Percentiles rank a stretch among this genome's conserved stretches.
Evolutionary conservation across 37 sponge, comb jelly and placozoan genomes (phyloP).

Genomic region (Trichoplax adhaerens): DNA sequence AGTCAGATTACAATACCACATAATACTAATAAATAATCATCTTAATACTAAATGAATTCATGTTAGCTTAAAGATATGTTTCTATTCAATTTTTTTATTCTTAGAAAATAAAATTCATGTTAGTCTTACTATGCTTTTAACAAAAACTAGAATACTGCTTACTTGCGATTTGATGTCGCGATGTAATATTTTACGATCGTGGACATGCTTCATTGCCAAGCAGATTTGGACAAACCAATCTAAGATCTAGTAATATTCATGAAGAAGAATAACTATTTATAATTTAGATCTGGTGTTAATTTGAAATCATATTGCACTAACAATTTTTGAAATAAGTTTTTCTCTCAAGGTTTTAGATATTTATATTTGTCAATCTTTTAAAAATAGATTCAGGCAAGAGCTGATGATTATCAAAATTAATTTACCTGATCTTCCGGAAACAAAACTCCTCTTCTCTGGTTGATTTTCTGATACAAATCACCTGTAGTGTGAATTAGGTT

Average conservation of each 20-base stretch:
- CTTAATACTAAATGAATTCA: too few species aligned
- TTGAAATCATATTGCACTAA: too few species aligned
- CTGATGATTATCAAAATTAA: neutral
- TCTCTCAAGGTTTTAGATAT: too few species aligned
- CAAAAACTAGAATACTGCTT: neutral
- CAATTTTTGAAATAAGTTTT: too few species aligned
- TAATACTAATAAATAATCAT: too few species aligned
- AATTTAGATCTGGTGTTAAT: too few species aligned
- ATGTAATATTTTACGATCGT: constrained; percentile 92
- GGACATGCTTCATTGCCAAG: constrained; percentile 85
- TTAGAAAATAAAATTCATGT: neutral
- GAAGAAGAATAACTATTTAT: too few species aligned
- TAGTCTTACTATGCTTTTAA: neutral
- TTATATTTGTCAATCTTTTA: too few species aligned
- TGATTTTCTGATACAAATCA: constrained; percentile 73
- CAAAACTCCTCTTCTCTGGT: constrained; percentile 49
- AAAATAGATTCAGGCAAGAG: too few species aligned
- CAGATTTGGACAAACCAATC: constrained; percentile 94
- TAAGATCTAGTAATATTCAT: constrained; percentile 28
- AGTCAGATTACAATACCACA: too few species aligned
- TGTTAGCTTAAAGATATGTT: too few species aligned
- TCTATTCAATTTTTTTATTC: too few species aligned
- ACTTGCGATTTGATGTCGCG: constrained; percentile 89
- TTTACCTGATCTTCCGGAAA: constrained; percentile 73
- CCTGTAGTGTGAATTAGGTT: constrained; percentile 11